Conservation (phyloP, 2,888 invertebrate species). For the Ernsta delagoae region DNA sequence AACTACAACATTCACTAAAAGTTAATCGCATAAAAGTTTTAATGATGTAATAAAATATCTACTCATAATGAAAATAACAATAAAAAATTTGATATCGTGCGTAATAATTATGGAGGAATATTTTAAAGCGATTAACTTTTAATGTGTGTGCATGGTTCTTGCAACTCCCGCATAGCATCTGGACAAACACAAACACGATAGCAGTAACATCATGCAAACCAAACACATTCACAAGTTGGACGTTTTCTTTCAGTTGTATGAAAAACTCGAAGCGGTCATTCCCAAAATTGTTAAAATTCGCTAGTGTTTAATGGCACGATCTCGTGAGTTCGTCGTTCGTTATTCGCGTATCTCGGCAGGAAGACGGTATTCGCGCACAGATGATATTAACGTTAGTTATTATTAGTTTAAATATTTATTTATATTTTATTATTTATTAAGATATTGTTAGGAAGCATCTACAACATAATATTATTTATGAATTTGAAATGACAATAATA, state of each 20-base stretch:
- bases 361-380: constrained; percentile 80
- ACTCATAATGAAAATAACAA: not conserved
- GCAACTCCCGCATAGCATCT: constrained; percentile 56
- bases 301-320: constrained; percentile 64
- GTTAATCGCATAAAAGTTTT: constrained; percentile 25
- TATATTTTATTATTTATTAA: constrained; percentile 41
- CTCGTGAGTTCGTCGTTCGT: constrained; percentile 54
- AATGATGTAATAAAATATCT: not conserved
- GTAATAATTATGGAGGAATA: no score
- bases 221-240: constrained; percentile 74
- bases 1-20: constrained; percentile 26
- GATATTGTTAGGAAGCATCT: constrained; percentile 49
- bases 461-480: constrained; percentile 12
- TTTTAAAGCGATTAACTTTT: constrained; percentile 28
- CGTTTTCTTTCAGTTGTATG: constrained; percentile 66
- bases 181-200: constrained; percentile 75
- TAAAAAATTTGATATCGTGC: no score
- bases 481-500: not conserved
- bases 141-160: constrained; percentile 11
- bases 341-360: constrained; percentile 73
- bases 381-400: constrained; percentile 51
- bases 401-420: constrained; percentile 49
- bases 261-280: constrained; percentile 76
- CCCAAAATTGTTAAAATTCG: constrained; percentile 69
- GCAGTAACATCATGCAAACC: constrained; percentile 72